Evolutionary conservation across 2,888 invertebrate species (phyloP), one percentile per base, ranked within the genome.

Genomic region (Xanthorhoe designata): DNA sequence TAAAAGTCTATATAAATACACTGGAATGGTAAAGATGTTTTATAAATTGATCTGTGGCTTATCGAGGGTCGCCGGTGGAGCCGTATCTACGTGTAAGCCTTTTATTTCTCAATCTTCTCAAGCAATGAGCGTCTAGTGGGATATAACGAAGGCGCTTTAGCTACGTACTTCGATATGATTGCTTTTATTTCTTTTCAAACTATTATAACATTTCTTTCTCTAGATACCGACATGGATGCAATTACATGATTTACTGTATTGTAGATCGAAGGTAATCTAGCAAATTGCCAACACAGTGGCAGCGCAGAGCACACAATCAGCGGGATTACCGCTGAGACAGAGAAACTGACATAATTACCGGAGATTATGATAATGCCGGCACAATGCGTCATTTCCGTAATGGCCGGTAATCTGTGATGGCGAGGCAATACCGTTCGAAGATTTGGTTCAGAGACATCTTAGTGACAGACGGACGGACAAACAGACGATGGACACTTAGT

Each of bases 361-460:
- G 15, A 47, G 47, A 47, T 47, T 47, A 17, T 17, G 17, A 47
- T 32, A 32, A 32, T 47, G 47, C 47, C 15, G 7, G 15, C 13
- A 47, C 47, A 47, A 45, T 47, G 47, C 47, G 17, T 47, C 17
- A 47, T 47, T 47, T 47, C 47, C 15, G 47, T 47, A 47, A 47
- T 47, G 47, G 47, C 15, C 17, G 4, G 47, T 47, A 47, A 47
- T 47, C 47, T 42, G 38, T 42, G 13, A 42, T 42, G 32, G 32
- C 8, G 32, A 32, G 6, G 32, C 8, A 7, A 32, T 32, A 32
- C 32, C 4, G 32, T 32, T 32, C 32, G 8, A 3, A 32, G 5
- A 32, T 7, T 32, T 32, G 8, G 7, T 32, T 7, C 32, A 32
- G 32, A 32, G 32, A 32, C 32, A 24, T 2, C 8, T 7, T 32